phyloP scores from a whole-genome alignment of 2,113 vertebrate species.

The Equus quagga region DNA sequence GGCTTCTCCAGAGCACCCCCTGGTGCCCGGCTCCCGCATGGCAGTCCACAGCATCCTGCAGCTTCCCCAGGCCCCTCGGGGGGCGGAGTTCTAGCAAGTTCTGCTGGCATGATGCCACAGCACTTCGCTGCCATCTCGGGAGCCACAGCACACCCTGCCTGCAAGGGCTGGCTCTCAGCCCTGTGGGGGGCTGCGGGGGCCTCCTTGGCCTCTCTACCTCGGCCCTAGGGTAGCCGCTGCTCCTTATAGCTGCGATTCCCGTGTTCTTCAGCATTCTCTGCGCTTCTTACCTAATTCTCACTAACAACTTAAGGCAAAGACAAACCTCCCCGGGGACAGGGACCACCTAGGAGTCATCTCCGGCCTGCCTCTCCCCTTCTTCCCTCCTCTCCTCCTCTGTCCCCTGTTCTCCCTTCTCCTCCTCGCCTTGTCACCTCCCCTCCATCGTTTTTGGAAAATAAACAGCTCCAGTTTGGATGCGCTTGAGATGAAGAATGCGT shows the following conservation, averaged over 20 bases:
- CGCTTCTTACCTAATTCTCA: background rate
- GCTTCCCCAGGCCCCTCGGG: background rate
- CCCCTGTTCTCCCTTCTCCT: background rate
- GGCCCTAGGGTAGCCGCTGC: background rate
- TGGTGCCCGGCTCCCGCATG: background rate
- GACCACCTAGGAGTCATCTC: background rate
- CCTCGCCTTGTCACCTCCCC: constrained; percentile 71
- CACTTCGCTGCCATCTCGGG: background rate
- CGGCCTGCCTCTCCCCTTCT: background rate
- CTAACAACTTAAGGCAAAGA: background rate
- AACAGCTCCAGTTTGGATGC: constrained; percentile 81
- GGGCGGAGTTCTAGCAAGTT: background rate
- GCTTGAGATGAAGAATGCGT: constrained; percentile 82
- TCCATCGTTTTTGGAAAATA: constrained; percentile 82
- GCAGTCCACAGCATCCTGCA: background rate
- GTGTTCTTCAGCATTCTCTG: background rate
- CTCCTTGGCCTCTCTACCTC: too few species aligned
- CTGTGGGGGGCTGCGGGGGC: background rate
- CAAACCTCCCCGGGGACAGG: background rate
- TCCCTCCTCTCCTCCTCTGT: background rate
- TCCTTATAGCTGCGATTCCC: background rate
- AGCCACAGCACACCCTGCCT: background rate
- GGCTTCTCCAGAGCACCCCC: background rate
- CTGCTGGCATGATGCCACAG: background rate
- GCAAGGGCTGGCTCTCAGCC: background rate